Evolutionary conservation across 2,888 invertebrate species (phyloP), one percentile per base, ranked within the genome.

Genomic region (Tricholauxania praeusta): DNA sequence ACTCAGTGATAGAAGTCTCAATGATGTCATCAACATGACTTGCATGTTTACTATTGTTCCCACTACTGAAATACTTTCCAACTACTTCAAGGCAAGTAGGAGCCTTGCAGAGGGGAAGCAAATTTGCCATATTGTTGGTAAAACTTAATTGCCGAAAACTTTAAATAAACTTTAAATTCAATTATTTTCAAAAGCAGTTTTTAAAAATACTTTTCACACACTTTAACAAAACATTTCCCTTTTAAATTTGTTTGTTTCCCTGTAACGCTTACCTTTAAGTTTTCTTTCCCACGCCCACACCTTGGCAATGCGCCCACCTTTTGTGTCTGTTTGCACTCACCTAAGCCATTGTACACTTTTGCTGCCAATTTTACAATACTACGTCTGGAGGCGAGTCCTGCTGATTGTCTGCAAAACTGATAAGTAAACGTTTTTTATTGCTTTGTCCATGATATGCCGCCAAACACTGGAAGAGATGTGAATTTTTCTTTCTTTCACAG

Each of bases 341-440:
- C 39, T 49, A 19, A 28, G 12, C 28, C 63, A 64, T 64, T 49
- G 48, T 10, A 48, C 63, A 64, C 14, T 49, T 48, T 64, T 12
- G 63, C 49, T 64, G 49, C 52, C 65, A 65, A 51, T 66, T 65
- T 57, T 66, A 39, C 39, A 39, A 39, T 66, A 52, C 53, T 66
- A n/a, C 32, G 66, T 66, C 66, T 66, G 47, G 39, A 52, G 14
- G n/a, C 10, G 32, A 55, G 53, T 66, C 28, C 32, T 39, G 53
- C 53, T 32, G 66, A 53, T 66, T 66, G 66, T 66, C 66, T 66
- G 53, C 5, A 66, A 10, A 51, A n/a, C 52, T 65, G 65, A 65
- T 65, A 65, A 65, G 49, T 52, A 51, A 65, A 65, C 51, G 28
- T 32, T 65, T 65, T 49, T 14, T 22, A 39, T 39, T 39, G 39